phyloP scores from a whole-genome alignment of 2,888 invertebrate species.

The Deilephila porcellus region DNA sequence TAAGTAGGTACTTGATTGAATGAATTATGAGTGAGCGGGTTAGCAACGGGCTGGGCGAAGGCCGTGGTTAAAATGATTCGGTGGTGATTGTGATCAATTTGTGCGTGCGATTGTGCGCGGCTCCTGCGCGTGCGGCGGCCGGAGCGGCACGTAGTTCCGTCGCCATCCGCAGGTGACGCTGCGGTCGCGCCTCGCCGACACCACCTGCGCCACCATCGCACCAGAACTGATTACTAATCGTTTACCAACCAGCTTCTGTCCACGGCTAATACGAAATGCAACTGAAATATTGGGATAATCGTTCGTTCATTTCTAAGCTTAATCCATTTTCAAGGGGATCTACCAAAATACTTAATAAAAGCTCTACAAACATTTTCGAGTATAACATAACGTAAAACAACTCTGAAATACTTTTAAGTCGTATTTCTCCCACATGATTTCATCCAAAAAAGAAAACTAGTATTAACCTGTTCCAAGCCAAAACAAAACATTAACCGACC shows the following conservation, averaged over 20 bases:
- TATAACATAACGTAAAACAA: too few relatives aligned
- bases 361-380: too few relatives aligned
- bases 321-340: too few relatives aligned
- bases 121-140: slow-evolving; percentile 54
- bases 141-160: slow-evolving; percentile 78
- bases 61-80: slow-evolving; percentile 25
- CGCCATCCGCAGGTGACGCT: slow-evolving; percentile 64
- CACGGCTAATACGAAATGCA: too few relatives aligned
- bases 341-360: too few relatives aligned
- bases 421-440: too few relatives aligned
- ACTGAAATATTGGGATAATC: too few relatives aligned
- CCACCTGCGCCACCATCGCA: slow-evolving; percentile 60
- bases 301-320: too few relatives aligned
- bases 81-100: slow-evolving; percentile 30
- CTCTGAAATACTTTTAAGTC: too few relatives aligned
- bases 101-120: slow-evolving; percentile 36
- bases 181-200: slow-evolving; percentile 62
- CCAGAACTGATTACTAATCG: slow-evolving; percentile 42
- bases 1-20: neutral
- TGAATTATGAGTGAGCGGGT: neutral
- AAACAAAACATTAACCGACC: neutral
- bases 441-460: too few relatives aligned
- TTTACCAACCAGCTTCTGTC: slow-evolving; percentile 16
- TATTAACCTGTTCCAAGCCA: too few relatives aligned
- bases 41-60: slow-evolving; percentile 2